phyloP scores from a whole-genome alignment of 2,888 invertebrate genomes.

The Hydrotaea diabolus region DNA sequence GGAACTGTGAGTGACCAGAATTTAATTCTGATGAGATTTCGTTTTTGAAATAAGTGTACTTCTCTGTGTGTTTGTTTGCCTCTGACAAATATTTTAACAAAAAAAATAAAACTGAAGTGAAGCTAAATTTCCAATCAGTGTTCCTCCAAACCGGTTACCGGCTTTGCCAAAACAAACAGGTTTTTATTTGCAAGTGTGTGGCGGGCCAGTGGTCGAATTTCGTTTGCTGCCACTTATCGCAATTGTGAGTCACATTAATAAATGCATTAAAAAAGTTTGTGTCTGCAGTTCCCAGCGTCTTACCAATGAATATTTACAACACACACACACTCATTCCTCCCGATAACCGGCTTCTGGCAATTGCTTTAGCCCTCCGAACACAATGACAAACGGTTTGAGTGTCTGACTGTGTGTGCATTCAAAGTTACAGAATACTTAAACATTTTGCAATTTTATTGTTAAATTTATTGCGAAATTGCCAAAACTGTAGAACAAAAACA shows the following conservation, averaged over 20 bases:
- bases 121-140: background rate
- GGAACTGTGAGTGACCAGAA: background rate
- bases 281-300: too few relatives aligned
- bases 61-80: constrained; percentile 20
- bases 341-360: constrained; percentile 46
- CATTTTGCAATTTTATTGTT: constrained; percentile 20
- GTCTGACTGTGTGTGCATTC: background rate
- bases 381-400: background rate
- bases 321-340: background rate
- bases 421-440: constrained; percentile 15
- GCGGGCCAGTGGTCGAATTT: background rate
- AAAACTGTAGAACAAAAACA: background rate
- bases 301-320: background rate
- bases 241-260: constrained; percentile 30
- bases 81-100: background rate
- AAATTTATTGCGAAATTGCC: constrained; percentile 27
- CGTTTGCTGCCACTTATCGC: background rate
- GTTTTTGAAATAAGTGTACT: constrained; percentile 27
- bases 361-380: constrained; percentile 21
- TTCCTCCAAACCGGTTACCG: constrained; percentile 65
- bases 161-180: constrained; percentile 15
- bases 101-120: background rate
- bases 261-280: constrained; percentile 7
- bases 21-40: background rate
- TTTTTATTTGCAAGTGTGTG: too few relatives aligned